Percentiles rank a stretch among this genome's conserved stretches.
Evolutionary conservation across 2,113 vertebrate genomes (phyloP).

Genomic region (Haemorhous mexicanus): DNA sequence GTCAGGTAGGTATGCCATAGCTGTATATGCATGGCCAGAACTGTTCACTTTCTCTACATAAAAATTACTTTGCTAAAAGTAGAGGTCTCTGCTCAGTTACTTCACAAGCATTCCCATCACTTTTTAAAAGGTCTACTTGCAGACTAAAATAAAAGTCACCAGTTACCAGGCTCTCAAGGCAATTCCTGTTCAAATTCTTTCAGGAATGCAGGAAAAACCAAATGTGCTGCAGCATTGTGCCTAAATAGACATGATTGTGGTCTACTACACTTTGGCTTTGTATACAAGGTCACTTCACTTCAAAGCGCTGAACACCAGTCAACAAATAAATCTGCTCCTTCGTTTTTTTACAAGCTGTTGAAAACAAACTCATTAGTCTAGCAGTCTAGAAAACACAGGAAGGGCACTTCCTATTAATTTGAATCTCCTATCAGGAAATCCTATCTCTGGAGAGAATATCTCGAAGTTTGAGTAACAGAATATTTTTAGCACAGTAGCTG

Average conservation of each 20-base stretch:
- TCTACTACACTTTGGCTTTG: neutral
- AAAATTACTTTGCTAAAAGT: neutral
- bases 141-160: neutral
- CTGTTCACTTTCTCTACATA: neutral
- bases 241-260: neutral
- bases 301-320: neutral
- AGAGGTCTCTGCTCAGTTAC: neutral
- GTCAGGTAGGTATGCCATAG: neutral
- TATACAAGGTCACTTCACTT: neutral
- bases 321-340: neutral
- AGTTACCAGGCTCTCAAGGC: neutral
- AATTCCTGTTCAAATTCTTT: neutral
- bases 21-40: neutral
- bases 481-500: constrained; percentile 52
- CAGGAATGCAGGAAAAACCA: neutral
- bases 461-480: neutral
- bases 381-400: constrained; percentile 43
- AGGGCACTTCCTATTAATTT: constrained; percentile 53
- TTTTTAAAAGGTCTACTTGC: neutral
- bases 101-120: neutral
- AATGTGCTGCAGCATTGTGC: neutral
- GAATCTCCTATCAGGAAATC: constrained; percentile 44
- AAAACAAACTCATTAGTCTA: constrained; percentile 34
- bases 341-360: neutral
- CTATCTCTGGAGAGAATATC: constrained; percentile 24